Percentiles rank a stretch among this genome's conserved stretches.
phyloP scores from a whole-genome alignment of 2,797 vertebrate genomes.

The Margarornis squamiger region DNA sequence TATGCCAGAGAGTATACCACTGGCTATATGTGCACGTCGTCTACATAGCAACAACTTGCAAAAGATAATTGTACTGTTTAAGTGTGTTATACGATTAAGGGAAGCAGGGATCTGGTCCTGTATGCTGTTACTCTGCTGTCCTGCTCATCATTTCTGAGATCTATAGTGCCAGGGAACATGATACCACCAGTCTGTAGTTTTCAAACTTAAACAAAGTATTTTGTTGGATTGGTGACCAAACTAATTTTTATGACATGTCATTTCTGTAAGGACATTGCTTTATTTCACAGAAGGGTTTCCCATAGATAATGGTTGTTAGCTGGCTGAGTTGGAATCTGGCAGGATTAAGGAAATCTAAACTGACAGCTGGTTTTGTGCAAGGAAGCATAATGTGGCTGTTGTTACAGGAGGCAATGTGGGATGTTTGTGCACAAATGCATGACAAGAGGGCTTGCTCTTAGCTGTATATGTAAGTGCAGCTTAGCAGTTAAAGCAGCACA shows the following conservation, averaged over 20 bases:
- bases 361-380: conserved; percentile 80
- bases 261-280: conserved; percentile 71
- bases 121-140: background rate
- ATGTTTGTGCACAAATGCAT: conserved; percentile 67
- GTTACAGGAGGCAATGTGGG: conserved; percentile 67
- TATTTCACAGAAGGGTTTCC: conserved; percentile 75
- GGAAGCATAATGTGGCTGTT: conserved; percentile 76
- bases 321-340: conserved; percentile 74
- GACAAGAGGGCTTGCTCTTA: conserved; percentile 59
- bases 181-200: conserved; percentile 28
- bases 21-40: fast-evolving
- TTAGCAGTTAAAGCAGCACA: conserved; percentile 40
- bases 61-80: background rate
- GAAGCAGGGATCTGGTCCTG: background rate
- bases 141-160: conserved; percentile 9
- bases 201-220: conserved; percentile 62
- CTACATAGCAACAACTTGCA: background rate
- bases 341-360: conserved; percentile 80
- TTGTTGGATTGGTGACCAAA: conserved; percentile 69
- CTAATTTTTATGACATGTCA: conserved; percentile 77
- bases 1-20: background rate
- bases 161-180: background rate
- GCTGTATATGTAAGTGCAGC: conserved; percentile 42
- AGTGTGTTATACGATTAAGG: background rate
- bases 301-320: conserved; percentile 71